phyloP scores from a whole-genome alignment of 92 coral and sea anemone species.

The Porites rus region DNA sequence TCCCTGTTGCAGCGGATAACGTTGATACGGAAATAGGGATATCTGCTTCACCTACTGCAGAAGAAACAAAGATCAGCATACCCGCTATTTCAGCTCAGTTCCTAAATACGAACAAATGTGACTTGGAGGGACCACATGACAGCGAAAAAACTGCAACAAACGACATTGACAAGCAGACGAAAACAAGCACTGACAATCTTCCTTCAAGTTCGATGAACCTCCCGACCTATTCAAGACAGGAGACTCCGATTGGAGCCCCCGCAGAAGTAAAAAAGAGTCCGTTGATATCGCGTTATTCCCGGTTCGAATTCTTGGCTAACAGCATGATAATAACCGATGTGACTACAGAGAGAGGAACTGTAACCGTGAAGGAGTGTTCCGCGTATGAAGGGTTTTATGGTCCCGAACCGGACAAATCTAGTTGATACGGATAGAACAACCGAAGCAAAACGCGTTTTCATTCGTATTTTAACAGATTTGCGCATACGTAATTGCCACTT shows the following conservation, averaged over 20 bases:
- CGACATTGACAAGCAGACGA: slow-evolving; percentile 12
- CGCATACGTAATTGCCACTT: background rate
- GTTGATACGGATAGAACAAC: slow-evolving; percentile 8
- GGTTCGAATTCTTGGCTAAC: slow-evolving; percentile 91
- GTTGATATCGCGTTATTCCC: slow-evolving; percentile 74
- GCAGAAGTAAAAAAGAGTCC: slow-evolving; percentile 56
- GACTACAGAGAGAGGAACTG: slow-evolving; percentile 94
- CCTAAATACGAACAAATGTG: background rate
- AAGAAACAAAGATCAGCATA: background rate
- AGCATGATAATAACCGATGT: slow-evolving; percentile 97
- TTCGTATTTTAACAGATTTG: background rate
- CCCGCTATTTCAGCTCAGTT: background rate
- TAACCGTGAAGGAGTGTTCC: slow-evolving; percentile 94
- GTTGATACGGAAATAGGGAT: slow-evolving; percentile 5
- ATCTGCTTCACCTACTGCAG: background rate
- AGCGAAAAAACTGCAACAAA: slow-evolving; percentile 8
- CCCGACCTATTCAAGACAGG: slow-evolving; percentile 1
- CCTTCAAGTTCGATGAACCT: slow-evolving; percentile 13
- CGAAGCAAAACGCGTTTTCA: background rate
- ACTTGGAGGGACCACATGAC: background rate
- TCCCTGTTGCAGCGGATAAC: background rate
- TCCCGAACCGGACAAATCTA: slow-evolving; percentile 37
- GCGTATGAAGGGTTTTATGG: slow-evolving; percentile 95
- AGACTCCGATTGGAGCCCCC: background rate
- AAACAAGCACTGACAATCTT: slow-evolving; percentile 5